Conservation (phyloP, 2,797 vertebrate genomes). For the Propithecus perrieri region DNA sequence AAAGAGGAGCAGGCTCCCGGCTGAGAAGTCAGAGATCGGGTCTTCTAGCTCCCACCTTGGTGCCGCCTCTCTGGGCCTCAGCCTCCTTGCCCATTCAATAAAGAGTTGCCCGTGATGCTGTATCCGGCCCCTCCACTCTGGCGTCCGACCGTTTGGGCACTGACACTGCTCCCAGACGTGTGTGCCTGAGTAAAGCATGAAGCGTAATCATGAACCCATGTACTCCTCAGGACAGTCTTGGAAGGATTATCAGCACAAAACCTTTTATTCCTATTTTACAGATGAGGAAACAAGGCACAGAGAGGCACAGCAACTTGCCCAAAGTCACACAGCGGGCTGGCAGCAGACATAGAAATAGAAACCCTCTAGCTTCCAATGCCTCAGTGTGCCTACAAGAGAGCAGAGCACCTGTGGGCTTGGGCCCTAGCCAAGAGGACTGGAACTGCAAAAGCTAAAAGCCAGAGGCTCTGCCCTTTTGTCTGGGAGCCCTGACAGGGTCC, state of each 20-base stretch:
- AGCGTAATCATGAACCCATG: neutral
- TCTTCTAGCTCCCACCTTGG: neutral
- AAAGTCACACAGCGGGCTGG: constrained; percentile 52
- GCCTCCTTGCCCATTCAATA: neutral
- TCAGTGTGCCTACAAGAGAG: neutral
- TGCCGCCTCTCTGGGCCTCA: neutral
- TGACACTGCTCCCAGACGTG: neutral
- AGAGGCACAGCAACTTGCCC: constrained; percentile 11
- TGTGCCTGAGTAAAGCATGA: neutral
- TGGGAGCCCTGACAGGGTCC: neutral
- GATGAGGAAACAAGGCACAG: constrained; percentile 20
- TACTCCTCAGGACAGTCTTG: neutral
- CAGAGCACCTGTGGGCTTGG: neutral
- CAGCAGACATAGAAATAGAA: neutral
- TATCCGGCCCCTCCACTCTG: neutral
- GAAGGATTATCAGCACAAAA: neutral
- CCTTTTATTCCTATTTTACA: neutral
- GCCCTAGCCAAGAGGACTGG: neutral
- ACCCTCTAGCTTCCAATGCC: neutral
- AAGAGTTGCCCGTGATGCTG: neutral
- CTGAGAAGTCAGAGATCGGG: neutral
- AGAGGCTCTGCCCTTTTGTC: neutral
- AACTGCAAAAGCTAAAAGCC: neutral
- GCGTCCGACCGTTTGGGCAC: neutral
- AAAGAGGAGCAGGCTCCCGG: neutral